Base-by-base conservation (phyloP, 2,113 vertebrate genomes). In the Microtus pennsylvanicus region DNA sequence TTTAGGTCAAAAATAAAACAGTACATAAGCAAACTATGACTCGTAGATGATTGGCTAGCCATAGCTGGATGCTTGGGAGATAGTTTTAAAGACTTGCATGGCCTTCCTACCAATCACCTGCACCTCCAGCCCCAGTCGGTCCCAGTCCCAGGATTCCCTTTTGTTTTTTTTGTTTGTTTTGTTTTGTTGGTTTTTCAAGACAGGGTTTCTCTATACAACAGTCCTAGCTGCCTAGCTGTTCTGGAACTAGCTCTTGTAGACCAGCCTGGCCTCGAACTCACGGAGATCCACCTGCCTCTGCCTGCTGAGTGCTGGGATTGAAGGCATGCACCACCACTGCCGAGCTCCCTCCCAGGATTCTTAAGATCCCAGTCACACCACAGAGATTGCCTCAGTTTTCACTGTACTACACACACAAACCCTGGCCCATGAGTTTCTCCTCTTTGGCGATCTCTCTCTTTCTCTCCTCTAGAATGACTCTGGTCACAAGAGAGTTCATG, bases 1-100 rank as follows among this genome's bases (percentile, higher is more conserved):
- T 86, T 95, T 75, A 85, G 90, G 47, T 65, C 4, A 5, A 55
- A 42, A 85, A 38, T 47, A 42, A 83, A 38, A 33, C 24, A 4
- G 7, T 16, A 0, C 19, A 22, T 16, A 45, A 55, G 47, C 13
- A 33, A 87, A 63, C 88, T 21, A 4, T 19, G 8, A 50, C 74
- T 70, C 0, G 0, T 5, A 45, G n/a, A 10, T 45, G 42, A 42
- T 70, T 1, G 3, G 11, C 4, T 0, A 5, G 33, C 47, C 10
- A 5, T 7, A 0, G n/a, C 30, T 55, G 2, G 3, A 52, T 7
- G 28, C 58, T 19, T 0, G 1, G 61, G 7, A 1, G 50, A 58
- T 50, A n/a, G 7, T 50, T 42, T 35, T 26, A 28, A 35, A 14
- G 28, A 14, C 22, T 21, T 4, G 1, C 0, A 0, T 9, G 9